phyloP scores from a whole-genome alignment of 2,888 invertebrate genomes.

The Polymixis flavicincta region DNA sequence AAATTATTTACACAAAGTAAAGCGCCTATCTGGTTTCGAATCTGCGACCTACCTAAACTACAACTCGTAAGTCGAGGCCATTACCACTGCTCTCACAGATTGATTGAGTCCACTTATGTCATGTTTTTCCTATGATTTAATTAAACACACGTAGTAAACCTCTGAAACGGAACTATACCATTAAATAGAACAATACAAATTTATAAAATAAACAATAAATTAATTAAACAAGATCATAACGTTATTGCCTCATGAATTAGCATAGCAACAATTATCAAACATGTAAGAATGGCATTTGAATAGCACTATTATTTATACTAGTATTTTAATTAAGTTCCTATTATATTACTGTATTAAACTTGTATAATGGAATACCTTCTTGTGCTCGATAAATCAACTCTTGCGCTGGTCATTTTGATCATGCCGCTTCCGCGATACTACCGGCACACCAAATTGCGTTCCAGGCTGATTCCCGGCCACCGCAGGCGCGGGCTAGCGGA shows the following conservation, averaged over 20 bases:
- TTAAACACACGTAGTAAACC: background rate
- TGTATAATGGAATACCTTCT: background rate
- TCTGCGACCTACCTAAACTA: too few species aligned
- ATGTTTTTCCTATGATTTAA: background rate
- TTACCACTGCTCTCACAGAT: background rate
- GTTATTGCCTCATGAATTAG: constrained; percentile 13
- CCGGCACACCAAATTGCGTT: too few species aligned
- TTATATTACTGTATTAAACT: background rate
- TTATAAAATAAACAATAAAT: background rate
- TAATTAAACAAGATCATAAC: constrained; percentile 8
- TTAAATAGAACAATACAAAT: constrained; percentile 1
- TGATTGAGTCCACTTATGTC: background rate
- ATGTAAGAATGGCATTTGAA: constrained; percentile 21
- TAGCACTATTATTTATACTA: constrained; percentile 7
- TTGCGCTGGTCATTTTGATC: background rate
- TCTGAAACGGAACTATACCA: background rate
- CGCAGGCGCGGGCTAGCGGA: too few species aligned
- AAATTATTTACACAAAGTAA: too few species aligned
- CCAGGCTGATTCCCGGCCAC: too few species aligned
- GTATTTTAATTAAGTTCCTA: background rate
- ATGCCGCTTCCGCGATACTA: background rate
- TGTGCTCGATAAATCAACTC: background rate
- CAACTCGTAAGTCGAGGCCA: too few species aligned
- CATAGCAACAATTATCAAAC: constrained; percentile 9
- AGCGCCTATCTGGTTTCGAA: too few species aligned